Conservation (phyloP, 2,113 vertebrate genomes). For the Otis tarda region DNA sequence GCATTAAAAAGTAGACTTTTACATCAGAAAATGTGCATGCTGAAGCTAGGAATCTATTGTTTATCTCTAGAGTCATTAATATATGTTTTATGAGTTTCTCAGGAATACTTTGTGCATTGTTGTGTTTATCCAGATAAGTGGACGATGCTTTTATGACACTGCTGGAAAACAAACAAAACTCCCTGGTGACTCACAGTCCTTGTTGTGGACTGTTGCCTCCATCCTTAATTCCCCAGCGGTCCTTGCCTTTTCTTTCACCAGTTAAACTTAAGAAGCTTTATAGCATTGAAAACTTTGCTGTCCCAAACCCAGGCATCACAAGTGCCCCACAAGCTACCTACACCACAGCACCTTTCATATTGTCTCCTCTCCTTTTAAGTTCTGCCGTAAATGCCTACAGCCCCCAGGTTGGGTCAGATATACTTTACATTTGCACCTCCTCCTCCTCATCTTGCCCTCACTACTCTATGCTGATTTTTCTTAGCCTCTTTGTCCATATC, state of each 20-base stretch:
- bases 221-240: background rate
- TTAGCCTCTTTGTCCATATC: background rate
- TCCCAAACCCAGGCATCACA: background rate
- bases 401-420: background rate
- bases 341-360: background rate
- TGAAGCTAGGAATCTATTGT: background rate
- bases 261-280: background rate
- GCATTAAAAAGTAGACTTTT: background rate
- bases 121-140: slow-evolving; percentile 31
- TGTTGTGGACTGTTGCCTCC: background rate
- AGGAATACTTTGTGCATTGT: background rate
- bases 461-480: background rate
- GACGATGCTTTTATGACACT: slow-evolving; percentile 4
- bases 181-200: slow-evolving; percentile 11
- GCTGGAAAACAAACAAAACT: slow-evolving; percentile 17
- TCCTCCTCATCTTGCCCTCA: background rate
- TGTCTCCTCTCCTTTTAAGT: background rate
- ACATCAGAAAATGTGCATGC: background rate
- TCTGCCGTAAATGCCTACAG: background rate
- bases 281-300: background rate
- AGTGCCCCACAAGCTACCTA: background rate
- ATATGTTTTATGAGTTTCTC: slow-evolving; percentile 30
- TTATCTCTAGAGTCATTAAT: slow-evolving; percentile 8
- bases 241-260: background rate
- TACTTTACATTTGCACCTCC: background rate